Evolutionary conservation across 2,113 vertebrate genomes (phyloP).

Genomic region (Setophaga petechia): DNA sequence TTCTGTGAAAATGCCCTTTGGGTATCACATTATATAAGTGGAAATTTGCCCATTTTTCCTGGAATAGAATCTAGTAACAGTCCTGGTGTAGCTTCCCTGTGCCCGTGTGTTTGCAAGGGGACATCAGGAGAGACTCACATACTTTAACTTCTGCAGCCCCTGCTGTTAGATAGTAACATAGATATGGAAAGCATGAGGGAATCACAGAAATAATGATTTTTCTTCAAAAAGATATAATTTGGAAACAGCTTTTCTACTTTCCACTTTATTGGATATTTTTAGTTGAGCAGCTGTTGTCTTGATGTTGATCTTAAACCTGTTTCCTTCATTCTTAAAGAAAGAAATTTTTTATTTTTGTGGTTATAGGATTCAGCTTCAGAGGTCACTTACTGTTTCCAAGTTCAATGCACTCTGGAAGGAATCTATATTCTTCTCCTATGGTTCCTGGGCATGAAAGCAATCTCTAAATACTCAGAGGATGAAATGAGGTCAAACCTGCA

Average conservation of each 20-base stretch:
- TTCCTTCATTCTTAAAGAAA: conserved; percentile 17
- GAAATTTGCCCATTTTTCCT: neutral
- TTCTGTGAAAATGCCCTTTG: neutral
- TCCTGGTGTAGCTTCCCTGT: neutral
- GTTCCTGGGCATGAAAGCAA: conserved; percentile 68
- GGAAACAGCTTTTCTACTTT: conserved; percentile 44
- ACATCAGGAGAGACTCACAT: neutral
- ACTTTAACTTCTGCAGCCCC: neutral
- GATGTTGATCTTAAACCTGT: conserved; percentile 24
- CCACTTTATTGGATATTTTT: conserved; percentile 57
- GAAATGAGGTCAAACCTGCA: conserved; percentile 73
- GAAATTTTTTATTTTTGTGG: conserved; percentile 8
- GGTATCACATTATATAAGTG: neutral
- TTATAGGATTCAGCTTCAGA: conserved; percentile 48
- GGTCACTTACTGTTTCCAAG: conserved; percentile 62
- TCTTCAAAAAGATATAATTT: conserved; percentile 32
- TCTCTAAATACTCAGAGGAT: conserved; percentile 69
- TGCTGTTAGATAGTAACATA: neutral
- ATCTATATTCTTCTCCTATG: conserved; percentile 68
- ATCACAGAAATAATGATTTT: neutral
- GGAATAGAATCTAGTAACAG: neutral
- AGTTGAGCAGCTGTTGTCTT: conserved; percentile 47
- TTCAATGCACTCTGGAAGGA: conserved; percentile 55
- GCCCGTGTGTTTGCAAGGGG: neutral
- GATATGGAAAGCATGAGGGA: neutral